Evolutionary conservation across 2,113 vertebrate genomes (phyloP).

Genomic region (Ictidomys tridecemlineatus): DNA sequence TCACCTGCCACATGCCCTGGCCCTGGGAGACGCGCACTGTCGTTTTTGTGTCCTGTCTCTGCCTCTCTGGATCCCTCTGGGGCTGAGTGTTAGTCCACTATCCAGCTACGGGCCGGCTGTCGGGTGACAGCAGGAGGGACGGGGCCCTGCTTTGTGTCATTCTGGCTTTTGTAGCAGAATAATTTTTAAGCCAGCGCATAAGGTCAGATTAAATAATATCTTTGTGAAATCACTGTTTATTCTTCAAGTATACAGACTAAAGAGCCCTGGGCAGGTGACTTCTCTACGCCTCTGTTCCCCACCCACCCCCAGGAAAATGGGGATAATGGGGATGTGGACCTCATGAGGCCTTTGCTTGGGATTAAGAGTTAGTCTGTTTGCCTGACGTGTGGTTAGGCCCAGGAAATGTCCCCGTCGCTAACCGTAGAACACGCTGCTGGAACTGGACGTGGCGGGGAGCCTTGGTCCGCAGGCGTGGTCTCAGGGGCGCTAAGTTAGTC

Average conservation of each 20-base stretch:
- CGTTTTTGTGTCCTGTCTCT: too few species aligned
- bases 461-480: neutral
- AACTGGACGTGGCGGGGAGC: fast-evolving
- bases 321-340: fast-evolving
- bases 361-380: fast-evolving
- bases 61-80: neutral
- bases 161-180: neutral
- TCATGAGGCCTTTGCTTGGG: neutral
- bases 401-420: fast-evolving
- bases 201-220: neutral
- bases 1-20: neutral
- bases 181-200: neutral
- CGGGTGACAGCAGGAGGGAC: fast-evolving
- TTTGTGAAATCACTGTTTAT: neutral
- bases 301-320: neutral
- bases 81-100: neutral
- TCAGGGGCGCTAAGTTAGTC: too few species aligned
- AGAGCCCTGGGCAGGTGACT: neutral
- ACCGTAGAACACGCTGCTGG: fast-evolving
- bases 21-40: neutral
- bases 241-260: neutral
- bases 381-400: fast-evolving
- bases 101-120: neutral
- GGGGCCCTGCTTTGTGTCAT: neutral
- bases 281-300: neutral